phyloP scores from a whole-genome alignment of 2,888 invertebrate species.

The Thymelicus sylvestris region DNA sequence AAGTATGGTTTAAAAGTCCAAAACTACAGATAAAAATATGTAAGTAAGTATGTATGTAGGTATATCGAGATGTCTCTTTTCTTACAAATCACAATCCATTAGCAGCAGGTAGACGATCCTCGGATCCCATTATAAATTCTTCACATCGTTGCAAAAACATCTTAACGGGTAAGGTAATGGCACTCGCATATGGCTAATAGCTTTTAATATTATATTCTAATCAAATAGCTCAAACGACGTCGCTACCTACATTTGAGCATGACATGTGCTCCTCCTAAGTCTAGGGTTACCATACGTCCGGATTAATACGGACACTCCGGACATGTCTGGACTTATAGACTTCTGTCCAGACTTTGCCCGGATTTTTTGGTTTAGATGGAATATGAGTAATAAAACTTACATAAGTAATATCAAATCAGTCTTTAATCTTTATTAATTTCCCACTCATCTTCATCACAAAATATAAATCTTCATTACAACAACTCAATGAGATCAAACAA shows the following conservation, averaged over 20 bases:
- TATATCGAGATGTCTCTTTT: background rate
- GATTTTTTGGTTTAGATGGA: too few species aligned
- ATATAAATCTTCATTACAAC: too few species aligned
- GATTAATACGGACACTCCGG: too few species aligned
- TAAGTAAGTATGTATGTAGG: background rate
- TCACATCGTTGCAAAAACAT: constrained; percentile 49
- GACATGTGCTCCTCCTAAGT: constrained; percentile 1
- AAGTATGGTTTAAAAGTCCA: too few species aligned
- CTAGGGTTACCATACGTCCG: too few species aligned
- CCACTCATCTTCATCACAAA: too few species aligned
- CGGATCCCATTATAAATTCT: constrained; percentile 50
- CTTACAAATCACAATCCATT: constrained; percentile 33
- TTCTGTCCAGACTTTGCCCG: too few species aligned
- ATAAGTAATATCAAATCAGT: too few species aligned
- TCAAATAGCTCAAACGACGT: constrained; percentile 17
- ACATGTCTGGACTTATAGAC: too few species aligned
- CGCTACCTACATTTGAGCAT: constrained; percentile 9
- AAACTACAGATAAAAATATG: background rate
- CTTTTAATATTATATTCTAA: constrained; percentile 23
- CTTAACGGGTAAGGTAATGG: constrained; percentile 25
- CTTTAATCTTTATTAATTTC: too few species aligned
- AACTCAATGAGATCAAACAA: too few species aligned
- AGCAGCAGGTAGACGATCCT: constrained; percentile 47
- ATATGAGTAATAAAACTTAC: too few species aligned
- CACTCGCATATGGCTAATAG: constrained; percentile 35